Base-by-base conservation (phyloP, 2,888 invertebrate genomes). In the Stenchaetothrips biformis region DNA sequence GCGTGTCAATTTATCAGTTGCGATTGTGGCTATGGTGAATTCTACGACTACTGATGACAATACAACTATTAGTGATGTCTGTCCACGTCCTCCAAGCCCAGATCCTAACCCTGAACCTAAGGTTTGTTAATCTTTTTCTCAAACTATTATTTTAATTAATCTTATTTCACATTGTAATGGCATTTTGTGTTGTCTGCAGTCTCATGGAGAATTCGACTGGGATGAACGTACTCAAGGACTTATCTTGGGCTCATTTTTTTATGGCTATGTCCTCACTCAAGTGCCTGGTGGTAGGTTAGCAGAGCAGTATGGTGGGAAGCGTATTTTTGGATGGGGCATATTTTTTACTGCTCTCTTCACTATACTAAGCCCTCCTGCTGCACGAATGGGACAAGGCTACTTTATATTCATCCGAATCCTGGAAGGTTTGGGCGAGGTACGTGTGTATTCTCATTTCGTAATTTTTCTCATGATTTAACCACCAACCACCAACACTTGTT, bases 1-100 rank as follows among this genome's bases (percentile, higher is more conserved):
- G 67, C 84, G 88, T 27, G 88, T 88, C 11, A 89, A 89, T 83
- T 85, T 90, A 82, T 89, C 89, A 83, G 88, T 90, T 53, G 90
- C 90, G 49, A 88, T 90, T 81, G 89, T 90, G 47, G 89, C 89
- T 80, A 90, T 90, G 90, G 67, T 74, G 11, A 74, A 74, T 74
- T 88, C 85, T 13, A 83, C 82, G 83, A 88, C 85, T 13, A 83
- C 82, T 83, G 67, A 74, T 25, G 11, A 25, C 21, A 74, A 74
- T 25, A 25, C 37, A 37, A 37, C 37, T 4, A 37, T 21, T 25
- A 74, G 21, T 21, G 67, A 18, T 37, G 37, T 37, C 37, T 37
- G 37, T 37, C 37, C 37, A 37, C 37, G 37, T 37, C 37, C 37
- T 9, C 53, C 67, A 2, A 25, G 67, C 25, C 67, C 9, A 25